phyloP scores from a whole-genome alignment of 2,888 invertebrate genomes.

The Anodontia alba region DNA sequence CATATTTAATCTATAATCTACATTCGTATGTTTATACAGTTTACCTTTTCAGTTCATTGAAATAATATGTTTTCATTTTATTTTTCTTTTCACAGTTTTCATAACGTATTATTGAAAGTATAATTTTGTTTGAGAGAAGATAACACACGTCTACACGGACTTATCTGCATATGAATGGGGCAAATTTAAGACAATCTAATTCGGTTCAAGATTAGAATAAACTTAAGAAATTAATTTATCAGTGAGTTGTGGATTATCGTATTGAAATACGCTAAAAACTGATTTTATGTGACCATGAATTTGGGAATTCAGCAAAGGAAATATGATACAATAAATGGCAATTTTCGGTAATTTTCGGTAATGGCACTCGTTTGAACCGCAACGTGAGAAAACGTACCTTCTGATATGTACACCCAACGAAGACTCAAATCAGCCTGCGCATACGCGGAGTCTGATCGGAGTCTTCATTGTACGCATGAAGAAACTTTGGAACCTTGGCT shows the following conservation, averaged over 20 bases:
- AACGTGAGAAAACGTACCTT: too few species aligned
- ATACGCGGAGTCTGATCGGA: background rate
- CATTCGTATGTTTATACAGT: background rate
- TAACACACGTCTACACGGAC: background rate
- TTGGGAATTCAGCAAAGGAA: background rate
- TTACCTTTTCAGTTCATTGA: background rate
- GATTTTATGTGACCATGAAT: background rate
- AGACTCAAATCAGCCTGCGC: background rate
- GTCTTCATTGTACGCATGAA: too few species aligned
- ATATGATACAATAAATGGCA: background rate
- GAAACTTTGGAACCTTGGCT: background rate
- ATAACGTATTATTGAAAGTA: background rate
- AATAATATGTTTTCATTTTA: background rate
- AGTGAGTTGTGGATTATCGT: background rate
- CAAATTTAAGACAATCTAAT: background rate
- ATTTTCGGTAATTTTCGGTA: background rate
- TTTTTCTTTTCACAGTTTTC: background rate
- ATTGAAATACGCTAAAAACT: background rate
- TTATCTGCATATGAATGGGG: background rate
- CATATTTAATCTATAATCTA: background rate
- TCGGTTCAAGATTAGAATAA: background rate
- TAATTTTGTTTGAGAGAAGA: background rate
- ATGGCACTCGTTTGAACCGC: too few species aligned
- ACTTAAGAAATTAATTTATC: background rate
- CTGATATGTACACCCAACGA: background rate